These are phyloP conservation scores for Watsonalla binaria DNA, from an alignment of 2,888 invertebrate species.

Conservation along the genomic window DNA sequence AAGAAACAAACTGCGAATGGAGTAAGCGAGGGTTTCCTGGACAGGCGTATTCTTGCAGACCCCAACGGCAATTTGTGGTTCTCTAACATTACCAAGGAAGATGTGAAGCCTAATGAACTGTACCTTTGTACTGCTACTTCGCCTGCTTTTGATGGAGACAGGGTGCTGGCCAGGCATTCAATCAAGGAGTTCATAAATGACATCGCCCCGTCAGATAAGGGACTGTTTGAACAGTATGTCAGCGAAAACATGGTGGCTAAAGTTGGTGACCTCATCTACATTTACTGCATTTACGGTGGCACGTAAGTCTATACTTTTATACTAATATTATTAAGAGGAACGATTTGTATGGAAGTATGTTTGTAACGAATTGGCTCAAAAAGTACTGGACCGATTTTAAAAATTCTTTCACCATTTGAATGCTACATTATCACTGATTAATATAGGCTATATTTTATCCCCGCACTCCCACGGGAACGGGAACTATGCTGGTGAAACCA, in stretches of 20 bases:
- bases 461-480: too few species aligned
- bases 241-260: slow-evolving; percentile 43
- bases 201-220: slow-evolving; percentile 31
- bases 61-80: slow-evolving; percentile 56
- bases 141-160: slow-evolving; percentile 38
- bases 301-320: slow-evolving; percentile 47
- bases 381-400: too few species aligned
- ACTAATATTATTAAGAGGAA: too few species aligned
- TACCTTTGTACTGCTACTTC: slow-evolving; percentile 55
- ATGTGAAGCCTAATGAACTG: slow-evolving; percentile 37
- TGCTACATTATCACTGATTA: too few species aligned
- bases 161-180: slow-evolving; percentile 47
- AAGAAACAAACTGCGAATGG: slow-evolving; percentile 23
- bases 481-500: too few species aligned
- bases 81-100: slow-evolving; percentile 47
- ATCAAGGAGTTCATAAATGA: slow-evolving; percentile 38
- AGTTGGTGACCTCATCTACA: slow-evolving; percentile 41
- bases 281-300: slow-evolving; percentile 66
- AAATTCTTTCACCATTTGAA: too few species aligned
- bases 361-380: too few species aligned
- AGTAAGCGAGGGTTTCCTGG: slow-evolving; percentile 28
- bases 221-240: slow-evolving; percentile 47
- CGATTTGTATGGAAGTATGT: too few species aligned
- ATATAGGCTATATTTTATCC: too few species aligned
- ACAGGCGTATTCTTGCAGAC: slow-evolving; percentile 41